phyloP scores from a whole-genome alignment of 2,888 invertebrate genomes.

The Cryptocephalus moraei region DNA sequence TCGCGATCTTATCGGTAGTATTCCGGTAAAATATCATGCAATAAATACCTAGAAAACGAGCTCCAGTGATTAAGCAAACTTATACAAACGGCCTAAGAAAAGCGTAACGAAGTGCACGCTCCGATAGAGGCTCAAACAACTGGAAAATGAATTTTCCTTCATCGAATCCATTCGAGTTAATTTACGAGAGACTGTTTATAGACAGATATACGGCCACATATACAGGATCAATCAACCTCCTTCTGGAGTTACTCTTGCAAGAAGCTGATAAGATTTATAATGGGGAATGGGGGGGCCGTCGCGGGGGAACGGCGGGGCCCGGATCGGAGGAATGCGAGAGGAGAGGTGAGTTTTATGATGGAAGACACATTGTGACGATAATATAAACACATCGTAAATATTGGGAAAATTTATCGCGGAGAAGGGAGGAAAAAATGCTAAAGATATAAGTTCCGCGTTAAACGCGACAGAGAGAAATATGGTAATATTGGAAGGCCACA shows the following conservation, averaged over 20 bases:
- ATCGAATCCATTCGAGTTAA: conserved; percentile 39
- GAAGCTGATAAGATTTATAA: conserved; percentile 40
- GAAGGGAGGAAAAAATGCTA: too few species aligned
- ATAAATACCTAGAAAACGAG: conserved; percentile 29
- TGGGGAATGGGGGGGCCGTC: conserved; percentile 1
- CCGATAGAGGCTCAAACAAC: conserved; percentile 39
- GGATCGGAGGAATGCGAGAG: too few species aligned
- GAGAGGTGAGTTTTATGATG: too few species aligned
- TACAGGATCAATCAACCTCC: conserved; percentile 36
- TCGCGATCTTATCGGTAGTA: not conserved
- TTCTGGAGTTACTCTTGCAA: conserved; percentile 38
- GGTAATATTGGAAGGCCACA: too few species aligned
- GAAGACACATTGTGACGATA: too few species aligned
- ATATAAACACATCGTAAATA: too few species aligned
- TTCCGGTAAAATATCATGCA: conserved; percentile 22
- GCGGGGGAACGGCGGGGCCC: too few species aligned
- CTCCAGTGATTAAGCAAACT: conserved; percentile 32
- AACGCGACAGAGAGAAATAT: too few species aligned
- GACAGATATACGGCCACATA: conserved; percentile 36
- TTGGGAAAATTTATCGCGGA: too few species aligned
- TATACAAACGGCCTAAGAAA: conserved; percentile 31
- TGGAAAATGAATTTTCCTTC: conserved; percentile 43
- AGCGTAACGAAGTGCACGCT: conserved; percentile 34
- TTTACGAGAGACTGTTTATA: conserved; percentile 41
- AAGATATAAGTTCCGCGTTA: too few species aligned